Evolutionary conservation across 2,888 invertebrate genomes (phyloP).

Genomic region (Polia nebulosa): DNA sequence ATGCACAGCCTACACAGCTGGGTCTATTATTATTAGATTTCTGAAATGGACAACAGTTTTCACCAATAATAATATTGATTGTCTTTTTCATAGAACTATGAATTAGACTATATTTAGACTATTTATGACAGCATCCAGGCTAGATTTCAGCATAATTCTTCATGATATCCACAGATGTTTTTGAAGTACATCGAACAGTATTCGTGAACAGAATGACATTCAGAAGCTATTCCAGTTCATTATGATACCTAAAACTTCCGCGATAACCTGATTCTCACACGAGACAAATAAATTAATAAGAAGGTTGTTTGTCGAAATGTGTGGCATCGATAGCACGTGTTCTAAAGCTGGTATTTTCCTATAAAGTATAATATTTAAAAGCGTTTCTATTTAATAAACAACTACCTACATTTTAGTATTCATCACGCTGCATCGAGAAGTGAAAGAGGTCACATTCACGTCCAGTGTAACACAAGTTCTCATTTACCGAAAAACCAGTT

Average conservation of each 20-base stretch:
- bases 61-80: too few species aligned
- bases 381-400: background rate
- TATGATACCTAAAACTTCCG: background rate
- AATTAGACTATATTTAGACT: background rate
- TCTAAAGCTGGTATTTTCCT: conserved; percentile 9
- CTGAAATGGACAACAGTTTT: too few species aligned
- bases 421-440: background rate
- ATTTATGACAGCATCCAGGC: background rate
- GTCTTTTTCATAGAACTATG: too few species aligned
- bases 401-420: background rate
- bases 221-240: background rate
- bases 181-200: background rate
- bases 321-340: conserved; percentile 20
- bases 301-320: conserved; percentile 17
- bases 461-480: conserved; percentile 11
- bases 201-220: background rate
- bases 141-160: background rate
- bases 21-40: too few species aligned
- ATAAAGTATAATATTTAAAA: background rate
- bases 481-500: conserved; percentile 30
- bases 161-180: background rate
- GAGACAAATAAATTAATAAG: conserved; percentile 5
- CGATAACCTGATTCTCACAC: conserved; percentile 20
- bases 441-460: conserved; percentile 14
- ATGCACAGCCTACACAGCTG: too few species aligned